Base-by-base conservation (phyloP, 2,113 vertebrate species). In the Sceloporus undulatus region DNA sequence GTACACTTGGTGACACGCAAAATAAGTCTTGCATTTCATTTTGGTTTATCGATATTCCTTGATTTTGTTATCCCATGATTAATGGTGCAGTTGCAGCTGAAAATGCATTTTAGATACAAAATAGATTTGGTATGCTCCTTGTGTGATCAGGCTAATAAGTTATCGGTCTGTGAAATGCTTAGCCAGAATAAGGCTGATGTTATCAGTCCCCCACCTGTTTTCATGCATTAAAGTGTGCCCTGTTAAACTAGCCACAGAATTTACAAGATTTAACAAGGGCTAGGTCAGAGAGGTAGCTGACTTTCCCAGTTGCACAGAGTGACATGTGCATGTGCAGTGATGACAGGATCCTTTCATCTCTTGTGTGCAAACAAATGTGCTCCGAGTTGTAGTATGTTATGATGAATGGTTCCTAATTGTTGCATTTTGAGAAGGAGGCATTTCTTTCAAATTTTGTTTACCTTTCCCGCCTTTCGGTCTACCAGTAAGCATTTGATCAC, bases 1-100 rank as follows among this genome's bases (percentile, higher is more conserved):
- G 38, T 80, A 52, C 10, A 4, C 18, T 84, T 62, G 29, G 90
- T 93, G 83, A 18, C 19, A 23, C 81, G 34, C 79, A n/a, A 54
- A 29, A 23, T 79, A 4, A 87, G 9, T 77, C 5, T 1, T 84
- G 3, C 27, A 0, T 16, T 84, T 56, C 25, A 11, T 48, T 89
- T 25, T 7, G 1, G 59, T 83, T 23, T 65, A 86, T 21, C 52
- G 54, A 7, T 2, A 70, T 13, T 5, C 0, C 1, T 56, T 91
- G 85, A 59, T 0, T 4, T 85, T 42, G 25, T 48, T 82, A 23
- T 82, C 62, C 48, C 77, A 25, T 56, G 78, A 54, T 1, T 68
- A 25, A 1, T 82, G 71, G 13, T 86, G 71, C 16, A 73, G 6
- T 71, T 90, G 19, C 75, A 18, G 82, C 71, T 77, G 71, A 71